phyloP scores from a whole-genome alignment of 1,140 invertebrate species.

The Micrasema longulum region DNA sequence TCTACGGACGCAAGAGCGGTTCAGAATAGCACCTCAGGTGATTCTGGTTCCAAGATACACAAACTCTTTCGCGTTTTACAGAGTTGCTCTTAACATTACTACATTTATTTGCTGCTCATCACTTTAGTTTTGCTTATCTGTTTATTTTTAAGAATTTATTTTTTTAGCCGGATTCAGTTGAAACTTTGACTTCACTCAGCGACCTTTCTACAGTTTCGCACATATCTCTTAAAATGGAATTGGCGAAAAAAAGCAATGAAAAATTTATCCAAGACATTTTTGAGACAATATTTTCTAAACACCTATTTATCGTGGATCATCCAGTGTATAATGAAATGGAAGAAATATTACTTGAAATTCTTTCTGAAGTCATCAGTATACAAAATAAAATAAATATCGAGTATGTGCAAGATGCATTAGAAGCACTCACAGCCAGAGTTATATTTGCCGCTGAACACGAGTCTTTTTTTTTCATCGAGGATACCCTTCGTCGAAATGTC shows the following conservation, averaged over 20 bases:
- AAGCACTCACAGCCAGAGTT: neutral
- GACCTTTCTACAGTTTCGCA: slow-evolving; percentile 13
- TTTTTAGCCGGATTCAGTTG: slow-evolving; percentile 18
- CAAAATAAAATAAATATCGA: neutral
- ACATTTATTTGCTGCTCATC: no score
- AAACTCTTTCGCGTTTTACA: no score
- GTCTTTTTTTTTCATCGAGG: slow-evolving; percentile 3
- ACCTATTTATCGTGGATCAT: slow-evolving; percentile 8
- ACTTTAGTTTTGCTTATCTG: neutral
- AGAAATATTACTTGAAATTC: neutral
- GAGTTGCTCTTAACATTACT: no score
- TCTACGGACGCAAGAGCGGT: no score
- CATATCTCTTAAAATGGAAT: neutral
- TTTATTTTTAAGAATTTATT: no score
- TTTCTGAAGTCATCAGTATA: no score
- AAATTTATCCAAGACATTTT: slow-evolving; percentile 5
- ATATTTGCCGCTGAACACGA: slow-evolving; percentile 16
- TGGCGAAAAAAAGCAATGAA: neutral
- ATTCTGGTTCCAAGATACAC: no score
- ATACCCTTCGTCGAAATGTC: slow-evolving; percentile 1
- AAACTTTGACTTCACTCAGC: slow-evolving; percentile 11
- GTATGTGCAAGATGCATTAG: neutral
- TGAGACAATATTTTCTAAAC: slow-evolving; percentile 7
- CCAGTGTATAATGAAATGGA: neutral
- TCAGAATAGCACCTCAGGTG: no score